Evolutionary conservation across 2,113 vertebrate species (phyloP).

Genomic region (Leuciscus idus): DNA sequence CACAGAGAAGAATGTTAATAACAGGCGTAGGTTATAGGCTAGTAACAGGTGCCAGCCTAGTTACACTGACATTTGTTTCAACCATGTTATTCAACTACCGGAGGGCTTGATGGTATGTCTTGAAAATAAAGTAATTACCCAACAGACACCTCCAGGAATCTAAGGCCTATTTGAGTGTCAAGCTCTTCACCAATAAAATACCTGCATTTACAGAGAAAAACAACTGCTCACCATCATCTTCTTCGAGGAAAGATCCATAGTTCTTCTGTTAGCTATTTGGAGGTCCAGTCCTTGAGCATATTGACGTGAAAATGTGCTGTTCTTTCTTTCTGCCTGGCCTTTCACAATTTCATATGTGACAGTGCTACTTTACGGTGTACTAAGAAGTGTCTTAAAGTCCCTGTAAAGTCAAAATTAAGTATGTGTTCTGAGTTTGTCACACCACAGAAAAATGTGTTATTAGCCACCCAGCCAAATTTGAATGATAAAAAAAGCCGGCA

Average conservation of each 20-base stretch:
- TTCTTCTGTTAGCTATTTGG: not conserved
- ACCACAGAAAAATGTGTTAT: too few relatives aligned
- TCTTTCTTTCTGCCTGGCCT: not conserved
- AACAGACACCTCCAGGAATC: not conserved
- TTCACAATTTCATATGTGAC: not conserved
- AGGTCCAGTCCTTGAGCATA: not conserved
- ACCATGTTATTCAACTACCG: not conserved
- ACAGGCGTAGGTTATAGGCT: not conserved
- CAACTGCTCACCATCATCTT: not conserved
- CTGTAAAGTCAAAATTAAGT: too few relatives aligned
- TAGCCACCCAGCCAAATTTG: too few relatives aligned
- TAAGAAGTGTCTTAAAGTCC: not conserved
- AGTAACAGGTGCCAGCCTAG: not conserved
- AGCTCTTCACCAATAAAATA: not conserved
- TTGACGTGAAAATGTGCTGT: not conserved
- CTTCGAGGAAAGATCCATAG: not conserved
- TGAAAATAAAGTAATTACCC: slow-evolving; percentile 14
- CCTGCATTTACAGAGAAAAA: not conserved
- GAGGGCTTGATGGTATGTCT: not conserved
- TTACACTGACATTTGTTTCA: slow-evolving; percentile 1
- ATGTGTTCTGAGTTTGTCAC: too few relatives aligned
- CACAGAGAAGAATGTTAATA: not conserved
- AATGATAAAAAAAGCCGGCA: too few relatives aligned
- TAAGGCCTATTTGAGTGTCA: not conserved
- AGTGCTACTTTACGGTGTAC: not conserved